Conservation (phyloP, 2,797 vertebrate species). For the Megaceryle alcyon region DNA sequence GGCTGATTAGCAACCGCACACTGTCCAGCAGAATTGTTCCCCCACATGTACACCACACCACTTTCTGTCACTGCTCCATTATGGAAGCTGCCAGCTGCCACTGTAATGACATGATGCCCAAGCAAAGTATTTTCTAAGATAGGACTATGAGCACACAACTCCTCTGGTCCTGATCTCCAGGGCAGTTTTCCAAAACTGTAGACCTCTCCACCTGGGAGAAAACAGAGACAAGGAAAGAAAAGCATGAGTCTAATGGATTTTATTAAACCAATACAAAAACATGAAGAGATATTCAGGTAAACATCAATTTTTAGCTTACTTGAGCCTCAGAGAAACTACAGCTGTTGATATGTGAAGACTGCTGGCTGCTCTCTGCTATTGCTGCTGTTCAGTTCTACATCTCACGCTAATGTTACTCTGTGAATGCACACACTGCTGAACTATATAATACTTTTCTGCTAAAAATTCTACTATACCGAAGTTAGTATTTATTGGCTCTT, state of each 20-base stretch:
- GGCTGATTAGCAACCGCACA: constrained; percentile 86
- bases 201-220: constrained; percentile 87
- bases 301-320: neutral
- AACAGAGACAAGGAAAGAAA: neutral
- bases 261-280: neutral
- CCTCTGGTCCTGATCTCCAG: constrained; percentile 81
- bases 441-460: neutral
- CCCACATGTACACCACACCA: constrained; percentile 94
- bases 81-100: constrained; percentile 91
- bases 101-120: constrained; percentile 84
- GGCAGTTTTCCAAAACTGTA: constrained; percentile 91
- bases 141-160: constrained; percentile 73
- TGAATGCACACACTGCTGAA: neutral
- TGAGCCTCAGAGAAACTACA: neutral
- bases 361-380: neutral
- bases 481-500: neutral
- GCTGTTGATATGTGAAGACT: neutral
- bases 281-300: neutral
- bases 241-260: neutral
- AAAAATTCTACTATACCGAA: neutral
- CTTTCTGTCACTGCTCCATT: constrained; percentile 90
- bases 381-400: neutral
- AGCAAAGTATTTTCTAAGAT: constrained; percentile 85
- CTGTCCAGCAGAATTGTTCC: constrained; percentile 89
- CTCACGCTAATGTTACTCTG: fast-evolving